Evolutionary conservation across 2,113 vertebrate species (phyloP).

Genomic region (Mastomys coucha): DNA sequence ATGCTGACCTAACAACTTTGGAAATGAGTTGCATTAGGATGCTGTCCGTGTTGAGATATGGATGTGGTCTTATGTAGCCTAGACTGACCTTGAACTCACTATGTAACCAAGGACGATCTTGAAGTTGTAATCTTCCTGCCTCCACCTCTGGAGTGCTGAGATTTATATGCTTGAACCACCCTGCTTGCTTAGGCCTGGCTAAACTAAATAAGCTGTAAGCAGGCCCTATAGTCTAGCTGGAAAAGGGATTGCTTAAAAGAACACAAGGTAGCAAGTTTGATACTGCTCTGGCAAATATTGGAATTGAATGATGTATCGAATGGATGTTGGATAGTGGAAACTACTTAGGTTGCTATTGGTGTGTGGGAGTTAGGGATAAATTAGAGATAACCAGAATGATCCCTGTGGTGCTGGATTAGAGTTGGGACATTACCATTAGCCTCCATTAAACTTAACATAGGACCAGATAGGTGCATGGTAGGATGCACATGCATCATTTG

Average conservation of each 20-base stretch:
- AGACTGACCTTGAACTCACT: background rate
- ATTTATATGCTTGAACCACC: background rate
- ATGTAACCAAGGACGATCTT: background rate
- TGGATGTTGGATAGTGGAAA: background rate
- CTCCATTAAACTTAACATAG: background rate
- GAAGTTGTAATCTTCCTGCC: background rate
- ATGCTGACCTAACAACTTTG: background rate
- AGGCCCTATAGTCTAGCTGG: background rate
- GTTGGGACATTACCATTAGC: background rate
- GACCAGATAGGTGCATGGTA: background rate
- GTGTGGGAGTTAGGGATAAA: background rate
- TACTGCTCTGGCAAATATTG: background rate
- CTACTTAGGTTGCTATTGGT: background rate
- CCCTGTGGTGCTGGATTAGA: background rate
- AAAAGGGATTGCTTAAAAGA: background rate
- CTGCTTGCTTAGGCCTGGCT: too few species aligned
- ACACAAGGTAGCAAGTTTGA: background rate
- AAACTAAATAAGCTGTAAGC: background rate
- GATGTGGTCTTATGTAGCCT: background rate
- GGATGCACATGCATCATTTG: too few species aligned
- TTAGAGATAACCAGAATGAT: background rate
- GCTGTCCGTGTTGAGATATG: too few species aligned
- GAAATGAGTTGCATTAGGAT: background rate
- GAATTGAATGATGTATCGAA: background rate
- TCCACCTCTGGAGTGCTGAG: background rate